Conservation (phyloP, 2,113 vertebrate genomes). For the Bombycilla garrulus region DNA sequence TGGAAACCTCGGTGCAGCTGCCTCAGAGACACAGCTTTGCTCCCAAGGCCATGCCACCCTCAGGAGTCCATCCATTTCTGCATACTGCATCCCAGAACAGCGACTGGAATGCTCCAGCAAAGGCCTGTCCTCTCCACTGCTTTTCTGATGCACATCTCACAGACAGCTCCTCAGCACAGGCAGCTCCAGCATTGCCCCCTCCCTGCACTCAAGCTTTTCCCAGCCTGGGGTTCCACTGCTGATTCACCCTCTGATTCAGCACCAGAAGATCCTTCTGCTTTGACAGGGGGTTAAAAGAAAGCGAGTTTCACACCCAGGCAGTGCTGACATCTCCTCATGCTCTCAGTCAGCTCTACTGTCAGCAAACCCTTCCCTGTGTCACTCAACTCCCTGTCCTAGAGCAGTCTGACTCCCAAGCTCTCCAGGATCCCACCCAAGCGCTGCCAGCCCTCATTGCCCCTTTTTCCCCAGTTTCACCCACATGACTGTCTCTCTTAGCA, state of each 20-base stretch:
- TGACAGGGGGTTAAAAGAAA: background rate
- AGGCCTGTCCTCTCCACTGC: background rate
- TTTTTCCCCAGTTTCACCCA: background rate
- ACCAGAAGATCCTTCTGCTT: background rate
- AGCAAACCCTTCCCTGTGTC: background rate
- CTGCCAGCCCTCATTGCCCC: background rate
- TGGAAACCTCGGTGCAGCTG: background rate
- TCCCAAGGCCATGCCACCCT: background rate
- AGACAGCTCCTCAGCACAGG: background rate
- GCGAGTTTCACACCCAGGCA: background rate
- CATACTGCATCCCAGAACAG: background rate
- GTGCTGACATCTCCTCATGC: background rate
- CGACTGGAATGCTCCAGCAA: background rate
- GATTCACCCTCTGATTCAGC: conserved; percentile 10
- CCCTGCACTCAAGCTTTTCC: background rate
- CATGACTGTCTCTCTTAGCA: background rate
- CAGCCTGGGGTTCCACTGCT: background rate
- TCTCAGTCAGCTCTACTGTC: background rate
- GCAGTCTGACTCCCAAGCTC: background rate
- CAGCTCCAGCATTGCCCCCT: background rate
- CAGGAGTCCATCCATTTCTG: background rate
- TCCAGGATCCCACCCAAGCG: background rate
- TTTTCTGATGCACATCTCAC: background rate
- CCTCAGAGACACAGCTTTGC: background rate
- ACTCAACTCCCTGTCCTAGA: background rate